phyloP scores from a whole-genome alignment of 2,888 invertebrate genomes.

The Sminthurides aquaticus region DNA sequence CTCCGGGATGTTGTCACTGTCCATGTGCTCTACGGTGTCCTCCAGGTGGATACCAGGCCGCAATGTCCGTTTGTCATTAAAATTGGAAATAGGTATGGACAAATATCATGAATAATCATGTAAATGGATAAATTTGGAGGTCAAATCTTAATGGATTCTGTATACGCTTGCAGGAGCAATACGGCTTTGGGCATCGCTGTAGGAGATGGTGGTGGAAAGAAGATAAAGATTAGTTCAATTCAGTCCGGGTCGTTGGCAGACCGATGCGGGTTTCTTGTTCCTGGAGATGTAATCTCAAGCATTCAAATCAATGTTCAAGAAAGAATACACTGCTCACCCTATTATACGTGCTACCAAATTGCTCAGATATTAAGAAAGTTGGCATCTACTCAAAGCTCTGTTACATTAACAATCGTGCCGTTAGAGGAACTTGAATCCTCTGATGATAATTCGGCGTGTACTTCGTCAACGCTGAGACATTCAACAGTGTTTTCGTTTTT shows the following conservation, averaged over 20 bases:
- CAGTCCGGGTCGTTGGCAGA: conserved; percentile 39
- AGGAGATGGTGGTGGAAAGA: conserved; percentile 33
- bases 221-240: conserved; percentile 39
- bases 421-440: conserved; percentile 11
- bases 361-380: conserved; percentile 40
- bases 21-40: conserved; percentile 38
- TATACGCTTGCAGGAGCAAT: conserved; percentile 25
- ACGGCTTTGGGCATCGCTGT: conserved; percentile 41
- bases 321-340: conserved; percentile 38
- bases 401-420: conserved; percentile 39
- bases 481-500: conserved; percentile 1
- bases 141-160: background rate
- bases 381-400: conserved; percentile 26
- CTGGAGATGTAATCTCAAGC: conserved; percentile 36
- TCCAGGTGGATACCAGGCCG: conserved; percentile 37
- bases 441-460: conserved; percentile 25
- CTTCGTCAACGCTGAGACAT: conserved; percentile 32
- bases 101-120: background rate
- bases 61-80: conserved; percentile 40
- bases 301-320: conserved; percentile 34
- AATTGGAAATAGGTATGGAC: conserved; percentile 40
- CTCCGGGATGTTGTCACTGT: conserved; percentile 22
- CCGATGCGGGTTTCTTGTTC: conserved; percentile 36
- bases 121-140: background rate
- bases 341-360: conserved; percentile 38